Evolutionary conservation across 2,113 vertebrate species (phyloP), one percentile per base, ranked within the genome.

Genomic region (Psittacara wagleri): DNA sequence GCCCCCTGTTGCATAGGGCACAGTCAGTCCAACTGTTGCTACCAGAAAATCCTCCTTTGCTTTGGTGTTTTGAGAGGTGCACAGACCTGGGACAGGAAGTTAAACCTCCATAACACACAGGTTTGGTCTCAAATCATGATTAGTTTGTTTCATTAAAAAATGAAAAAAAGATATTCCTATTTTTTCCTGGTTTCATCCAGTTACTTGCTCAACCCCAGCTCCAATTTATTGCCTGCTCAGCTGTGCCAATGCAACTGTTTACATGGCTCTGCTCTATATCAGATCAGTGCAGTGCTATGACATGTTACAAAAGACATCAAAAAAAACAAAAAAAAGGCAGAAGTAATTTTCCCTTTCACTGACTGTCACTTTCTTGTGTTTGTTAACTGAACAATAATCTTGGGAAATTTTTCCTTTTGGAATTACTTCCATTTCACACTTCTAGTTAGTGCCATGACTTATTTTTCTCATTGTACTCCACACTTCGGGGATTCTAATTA

Each of bases 1-100:
- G 55, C 25, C 19, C 10, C 13, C 10, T 2, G 0, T 6, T 76
- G 28, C 31, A 2, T 5, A 28, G 22, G 48, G 31, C 13, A 52
- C 23, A 14, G 9, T 22, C 41, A 49, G 13, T 61, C 52, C 46
- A 49, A 33, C 29, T 23, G 33, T 46, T 39, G 16, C 22, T 48
- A 48, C 29, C n/a, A 68, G 28, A 11, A 49, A 31, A 49, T 14
- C 10, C 54, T 67, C 10, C 25, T 31, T 39, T 28, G 11, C 22
- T 63, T 25, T n/a, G 12, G 8, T 59, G 20, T 41, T 90, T 44
- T 66, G 29, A 49, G 33, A 63, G 54, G 19, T 43, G 8, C 22
- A 12, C 66, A 74, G 81, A 69, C 11, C 6, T n/a, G 28, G 25
- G 41, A n/a, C 13, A 49, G 39, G 46, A 61, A n/a, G 7, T 15